Base-by-base conservation (phyloP, 2,113 vertebrate species). In the Syrrhaptes paradoxus region DNA sequence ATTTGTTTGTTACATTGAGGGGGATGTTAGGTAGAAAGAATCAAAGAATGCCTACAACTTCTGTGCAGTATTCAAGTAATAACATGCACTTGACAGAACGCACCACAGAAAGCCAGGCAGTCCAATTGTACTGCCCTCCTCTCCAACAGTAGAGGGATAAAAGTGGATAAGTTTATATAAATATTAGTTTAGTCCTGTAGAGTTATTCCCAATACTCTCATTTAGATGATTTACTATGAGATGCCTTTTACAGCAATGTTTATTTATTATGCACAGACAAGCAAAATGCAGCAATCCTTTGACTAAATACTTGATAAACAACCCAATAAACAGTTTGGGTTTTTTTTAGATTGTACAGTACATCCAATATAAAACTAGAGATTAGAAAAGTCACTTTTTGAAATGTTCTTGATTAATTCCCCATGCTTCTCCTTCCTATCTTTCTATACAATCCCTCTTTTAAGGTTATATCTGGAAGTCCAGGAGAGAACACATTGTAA, bases 1-100 rank as follows among this genome's bases (percentile, higher is more conserved):
- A 73, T 67, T 55, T 63, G 14, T 41, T 86, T 4, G 0, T 74
- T 75, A 59, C 0, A 0, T 3, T 58, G 52, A 9, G 25, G 10
- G 67, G 14, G 29, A 59, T 14, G 11, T 71, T 24, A 43, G 58
- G 32, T 18, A 67, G 36, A 67, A 52, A 84, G 26, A 87, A 91
- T 3, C 34, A 81, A 89, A 87, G 34, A 58, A 75, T 19, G 10
- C 22, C 77, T 67, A 24, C 9, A 70, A 25, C 29, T 80, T 72
- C 31, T 49, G 20, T 13, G 32, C 15, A 71, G 24, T 41, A 41
- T 49, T 81, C 16, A 66, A 77, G 67, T 12, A 73, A 46, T 24
- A 46, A 48, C 18, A 67, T 4, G 13, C n/a, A 67, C 67, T 29
- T 71, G 43, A 77, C 11, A 74, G 28, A 58, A 81, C 1, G 9